Conservation (phyloP, 1,140 invertebrate species). For the Ladona fulva region DNA sequence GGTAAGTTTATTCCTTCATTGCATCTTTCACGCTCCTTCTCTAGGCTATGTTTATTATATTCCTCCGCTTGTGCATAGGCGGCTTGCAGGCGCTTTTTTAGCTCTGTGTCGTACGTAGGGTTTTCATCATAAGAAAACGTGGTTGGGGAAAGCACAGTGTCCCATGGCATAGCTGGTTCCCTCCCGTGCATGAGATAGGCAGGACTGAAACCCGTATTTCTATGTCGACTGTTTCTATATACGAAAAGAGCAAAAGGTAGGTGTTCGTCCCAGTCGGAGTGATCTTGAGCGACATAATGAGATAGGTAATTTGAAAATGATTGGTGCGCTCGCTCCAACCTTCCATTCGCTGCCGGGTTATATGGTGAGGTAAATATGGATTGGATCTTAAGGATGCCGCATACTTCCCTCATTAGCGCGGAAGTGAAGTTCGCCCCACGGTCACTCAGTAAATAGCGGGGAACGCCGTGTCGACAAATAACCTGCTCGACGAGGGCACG, state of each 20-base stretch:
- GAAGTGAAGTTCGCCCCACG: not conserved
- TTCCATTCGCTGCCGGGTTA: not conserved
- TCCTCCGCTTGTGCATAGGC: too few species aligned
- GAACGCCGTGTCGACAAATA: not conserved
- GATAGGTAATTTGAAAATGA: not conserved
- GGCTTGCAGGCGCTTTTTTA: too few species aligned
- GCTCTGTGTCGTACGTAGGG: too few species aligned
- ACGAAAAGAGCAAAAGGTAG: not conserved
- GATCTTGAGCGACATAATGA: not conserved
- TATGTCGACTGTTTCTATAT: not conserved
- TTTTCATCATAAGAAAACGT: too few species aligned
- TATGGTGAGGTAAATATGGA: not conserved
- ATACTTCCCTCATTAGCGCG: not conserved
- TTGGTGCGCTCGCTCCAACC: not conserved
- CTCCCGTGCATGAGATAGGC: not conserved
- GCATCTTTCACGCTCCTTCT: too few species aligned
- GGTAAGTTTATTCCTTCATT: too few species aligned
- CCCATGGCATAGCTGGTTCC: not conserved
- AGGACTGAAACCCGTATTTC: not conserved
- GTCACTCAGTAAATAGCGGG: not conserved
- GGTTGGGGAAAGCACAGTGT: not conserved
- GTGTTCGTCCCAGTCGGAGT: not conserved
- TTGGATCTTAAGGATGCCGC: not conserved
- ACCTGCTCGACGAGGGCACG: not conserved
- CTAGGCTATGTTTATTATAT: too few species aligned